Percentiles rank a stretch among this genome's conserved stretches.
phyloP scores from a whole-genome alignment of 1,140 invertebrate species.

The Drosophila asahinai region DNA sequence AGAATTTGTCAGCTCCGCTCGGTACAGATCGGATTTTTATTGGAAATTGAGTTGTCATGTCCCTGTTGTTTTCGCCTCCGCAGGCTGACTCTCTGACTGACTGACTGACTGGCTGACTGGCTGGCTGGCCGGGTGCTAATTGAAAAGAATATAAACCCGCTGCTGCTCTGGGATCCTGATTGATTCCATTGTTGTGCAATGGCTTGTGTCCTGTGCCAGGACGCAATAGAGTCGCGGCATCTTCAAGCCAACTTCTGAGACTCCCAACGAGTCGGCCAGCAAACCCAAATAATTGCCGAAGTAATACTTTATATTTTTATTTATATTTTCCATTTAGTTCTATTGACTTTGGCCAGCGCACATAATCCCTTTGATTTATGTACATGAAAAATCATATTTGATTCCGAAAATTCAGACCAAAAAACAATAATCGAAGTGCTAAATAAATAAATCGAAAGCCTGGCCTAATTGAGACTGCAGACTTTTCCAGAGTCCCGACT shows the following conservation, averaged over 20 bases:
- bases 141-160: conserved; percentile 26
- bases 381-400: no score
- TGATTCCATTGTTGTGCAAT: conserved; percentile 24
- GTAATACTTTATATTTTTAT: conserved; percentile 1
- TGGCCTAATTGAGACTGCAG: background rate
- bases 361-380: background rate
- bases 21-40: background rate
- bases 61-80: conserved; percentile 5
- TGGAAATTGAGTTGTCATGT: background rate
- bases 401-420: no score
- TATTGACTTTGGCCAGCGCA: background rate
- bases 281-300: conserved; percentile 2
- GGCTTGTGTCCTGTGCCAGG: no score
- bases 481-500: conserved; percentile 12
- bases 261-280: background rate
- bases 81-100: background rate
- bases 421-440: background rate
- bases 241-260: background rate
- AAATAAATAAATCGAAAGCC: background rate
- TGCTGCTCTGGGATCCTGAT: conserved; percentile 21
- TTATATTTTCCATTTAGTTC: background rate
- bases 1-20: conserved; percentile 12
- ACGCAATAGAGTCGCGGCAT: conserved; percentile 25
- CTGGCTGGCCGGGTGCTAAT: conserved; percentile 7
- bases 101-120: no score